phyloP scores from a whole-genome alignment of 2,113 vertebrate genomes.

The Silurus asotus region DNA sequence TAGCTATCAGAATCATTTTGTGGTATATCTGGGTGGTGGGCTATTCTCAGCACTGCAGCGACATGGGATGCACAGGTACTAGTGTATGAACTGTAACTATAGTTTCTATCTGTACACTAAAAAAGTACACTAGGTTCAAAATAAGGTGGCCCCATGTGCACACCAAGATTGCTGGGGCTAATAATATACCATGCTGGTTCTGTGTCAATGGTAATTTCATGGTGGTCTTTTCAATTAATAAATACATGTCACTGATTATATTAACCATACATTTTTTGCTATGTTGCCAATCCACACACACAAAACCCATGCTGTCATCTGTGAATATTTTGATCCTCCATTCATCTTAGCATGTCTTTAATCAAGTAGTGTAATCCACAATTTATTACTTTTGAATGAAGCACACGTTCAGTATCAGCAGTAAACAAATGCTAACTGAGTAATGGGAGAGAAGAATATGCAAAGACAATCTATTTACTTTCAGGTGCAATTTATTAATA shows the following conservation, averaged over 20 bases:
- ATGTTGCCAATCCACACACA: slow-evolving; percentile 15
- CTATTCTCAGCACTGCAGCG: background rate
- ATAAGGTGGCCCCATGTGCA: background rate
- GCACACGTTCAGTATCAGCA: slow-evolving; percentile 1
- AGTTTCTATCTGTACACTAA: background rate
- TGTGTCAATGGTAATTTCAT: background rate
- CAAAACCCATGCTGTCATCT: slow-evolving; percentile 23
- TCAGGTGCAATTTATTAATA: background rate
- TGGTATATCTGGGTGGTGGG: background rate
- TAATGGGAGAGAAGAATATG: background rate
- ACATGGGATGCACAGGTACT: background rate
- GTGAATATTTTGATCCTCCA: background rate
- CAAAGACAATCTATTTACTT: slow-evolving; percentile 14
- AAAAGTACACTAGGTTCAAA: background rate
- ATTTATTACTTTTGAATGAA: slow-evolving; percentile 14
- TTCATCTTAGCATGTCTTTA: slow-evolving; percentile 27
- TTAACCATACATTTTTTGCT: slow-evolving; percentile 1
- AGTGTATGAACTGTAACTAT: background rate
- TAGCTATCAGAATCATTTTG: background rate
- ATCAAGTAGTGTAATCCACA: slow-evolving; percentile 24
- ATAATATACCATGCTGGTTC: background rate
- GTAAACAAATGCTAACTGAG: slow-evolving; percentile 8
- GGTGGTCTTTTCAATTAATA: background rate
- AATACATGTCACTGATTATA: background rate
- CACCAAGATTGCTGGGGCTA: background rate